Evolutionary conservation across 2,888 invertebrate species (phyloP).

Genomic region (Caenorhabditis plicata): DNA sequence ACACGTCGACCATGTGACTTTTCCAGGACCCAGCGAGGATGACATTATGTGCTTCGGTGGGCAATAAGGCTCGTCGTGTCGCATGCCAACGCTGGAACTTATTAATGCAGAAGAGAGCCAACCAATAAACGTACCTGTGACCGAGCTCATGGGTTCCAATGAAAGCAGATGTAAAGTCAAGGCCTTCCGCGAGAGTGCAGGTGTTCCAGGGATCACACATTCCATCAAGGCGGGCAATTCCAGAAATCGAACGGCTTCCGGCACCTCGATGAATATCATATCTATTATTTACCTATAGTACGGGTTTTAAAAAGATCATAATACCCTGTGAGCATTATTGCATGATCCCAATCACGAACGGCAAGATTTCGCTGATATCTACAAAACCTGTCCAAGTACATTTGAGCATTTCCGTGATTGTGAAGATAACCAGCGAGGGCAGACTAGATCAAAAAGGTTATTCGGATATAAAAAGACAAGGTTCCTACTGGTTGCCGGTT

Average conservation of each 20-base stretch:
- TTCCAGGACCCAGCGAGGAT: constrained; percentile 64
- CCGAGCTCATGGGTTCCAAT: constrained; percentile 66
- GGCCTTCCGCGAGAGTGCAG: constrained; percentile 64
- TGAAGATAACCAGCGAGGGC: constrained; percentile 63
- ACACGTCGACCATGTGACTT: constrained; percentile 65
- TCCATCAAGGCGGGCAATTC: constrained; percentile 65
- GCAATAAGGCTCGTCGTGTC: constrained; percentile 66
- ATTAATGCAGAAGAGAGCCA: too few relatives aligned
- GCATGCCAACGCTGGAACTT: constrained; percentile 62
- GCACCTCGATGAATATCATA: constrained; percentile 63
- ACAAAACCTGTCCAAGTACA: constrained; percentile 64
- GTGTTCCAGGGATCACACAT: constrained; percentile 65
- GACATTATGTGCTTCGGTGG: constrained; percentile 63
- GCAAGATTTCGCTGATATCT: constrained; percentile 60
- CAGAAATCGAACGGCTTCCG: constrained; percentile 64
- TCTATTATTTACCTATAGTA: constrained; percentile 16
- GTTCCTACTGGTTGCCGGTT: constrained; percentile 59
- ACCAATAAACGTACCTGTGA: constrained; percentile 47
- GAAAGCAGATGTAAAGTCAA: constrained; percentile 65
- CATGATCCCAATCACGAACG: constrained; percentile 65
- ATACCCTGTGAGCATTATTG: constrained; percentile 64
- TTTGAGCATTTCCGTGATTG: constrained; percentile 63
- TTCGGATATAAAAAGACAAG: not conserved
- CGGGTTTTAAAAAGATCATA: constrained; percentile 2
- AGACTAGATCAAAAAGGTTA: constrained; percentile 33